Evolutionary conservation across 2,888 invertebrate species (phyloP), one percentile per base, ranked within the genome.

Genomic region (Cosmorhoe ocellata): DNA sequence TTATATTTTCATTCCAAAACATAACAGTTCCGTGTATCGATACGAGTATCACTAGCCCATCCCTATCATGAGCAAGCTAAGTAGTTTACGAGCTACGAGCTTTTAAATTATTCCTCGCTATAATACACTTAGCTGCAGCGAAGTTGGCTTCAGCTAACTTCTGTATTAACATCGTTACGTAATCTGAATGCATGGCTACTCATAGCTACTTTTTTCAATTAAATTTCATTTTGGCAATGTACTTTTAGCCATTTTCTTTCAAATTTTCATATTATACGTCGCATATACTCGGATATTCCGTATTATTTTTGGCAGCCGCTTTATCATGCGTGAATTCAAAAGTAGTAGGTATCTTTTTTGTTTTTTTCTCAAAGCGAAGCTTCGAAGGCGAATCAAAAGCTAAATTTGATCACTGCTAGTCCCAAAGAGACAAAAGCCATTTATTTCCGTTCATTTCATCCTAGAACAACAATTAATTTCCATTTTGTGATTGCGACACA

Each of bases 101-200:
- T 55, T 53, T 41, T 59, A 49, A 58, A 59, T 61, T 44, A 61
- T 57, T 57, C 56, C 46, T 32, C 41, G 34, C 51, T 38, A 38
- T 57, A 61, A 51, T 55, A 47, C 59, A 51, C 44, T 50, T 37
- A 49, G 36, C 48, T 46, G 43, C 49, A 37, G 47, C 3, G 42
- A 11, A 37, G 47, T 42, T 31, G 32, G 26, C 36, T 12, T 14
- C 9, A 34, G 34, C 45, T 37, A 36, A 30, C 41, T 34, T 14
- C 27, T 24, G 50, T 32, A 30, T 33, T 44, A 43, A 14, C 27
- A 26, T 38, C 32, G 18, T 49, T 36, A 36, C 10, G 18, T 48
- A 48, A 39, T 33, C 24, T 18, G 18, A 4, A 34, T 11, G 4
- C 34, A 5, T 43, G 22, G 48, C 27, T 18, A 8, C 12, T 31